A percentile compares a stretch with the other conserved stretches of the same genome.
phyloP scores from a whole-genome alignment of 1,140 invertebrate genomes.

The Protaetia brevitarsis region DNA sequence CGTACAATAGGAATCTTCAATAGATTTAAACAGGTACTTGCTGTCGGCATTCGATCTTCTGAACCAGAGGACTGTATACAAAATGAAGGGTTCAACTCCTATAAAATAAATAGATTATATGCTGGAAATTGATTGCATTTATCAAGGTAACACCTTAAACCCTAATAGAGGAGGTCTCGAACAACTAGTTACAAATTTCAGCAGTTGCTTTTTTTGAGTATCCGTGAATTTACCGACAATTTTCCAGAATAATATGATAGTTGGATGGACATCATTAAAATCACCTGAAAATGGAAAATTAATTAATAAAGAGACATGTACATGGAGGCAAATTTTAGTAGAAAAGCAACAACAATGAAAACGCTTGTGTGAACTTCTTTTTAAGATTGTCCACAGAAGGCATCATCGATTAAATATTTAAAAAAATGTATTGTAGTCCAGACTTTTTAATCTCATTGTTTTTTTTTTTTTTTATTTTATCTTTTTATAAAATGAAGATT shows the following conservation, averaged over 20 bases:
- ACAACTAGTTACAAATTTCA: conserved; percentile 97
- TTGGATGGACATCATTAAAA: conserved; percentile 75
- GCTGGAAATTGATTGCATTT: no score
- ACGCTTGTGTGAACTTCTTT: no score
- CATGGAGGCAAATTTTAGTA: no score
- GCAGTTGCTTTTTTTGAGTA: conserved; percentile 76
- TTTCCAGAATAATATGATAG: conserved; percentile 78
- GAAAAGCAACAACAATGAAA: no score
- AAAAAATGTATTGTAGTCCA: no score
- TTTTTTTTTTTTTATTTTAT: no score
- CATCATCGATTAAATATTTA: no score
- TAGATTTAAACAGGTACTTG: conserved; percentile 97
- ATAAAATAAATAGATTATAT: no score
- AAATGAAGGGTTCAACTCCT: conserved; percentile 92
- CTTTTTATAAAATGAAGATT: no score
- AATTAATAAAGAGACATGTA: no score
- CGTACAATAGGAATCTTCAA: conserved; percentile 91
- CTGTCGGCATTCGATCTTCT: conserved; percentile 84
- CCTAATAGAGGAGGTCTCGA: conserved; percentile 95
- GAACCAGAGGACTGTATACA: conserved; percentile 90
- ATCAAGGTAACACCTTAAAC: conserved; percentile 95
- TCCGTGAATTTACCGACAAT: conserved; percentile 82
- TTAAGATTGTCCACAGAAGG: no score
- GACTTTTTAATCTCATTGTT: no score
- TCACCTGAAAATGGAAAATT: conserved; percentile 72